Conservation (phyloP, 2,888 invertebrate genomes). For the Melangyna quadrimaculata region DNA sequence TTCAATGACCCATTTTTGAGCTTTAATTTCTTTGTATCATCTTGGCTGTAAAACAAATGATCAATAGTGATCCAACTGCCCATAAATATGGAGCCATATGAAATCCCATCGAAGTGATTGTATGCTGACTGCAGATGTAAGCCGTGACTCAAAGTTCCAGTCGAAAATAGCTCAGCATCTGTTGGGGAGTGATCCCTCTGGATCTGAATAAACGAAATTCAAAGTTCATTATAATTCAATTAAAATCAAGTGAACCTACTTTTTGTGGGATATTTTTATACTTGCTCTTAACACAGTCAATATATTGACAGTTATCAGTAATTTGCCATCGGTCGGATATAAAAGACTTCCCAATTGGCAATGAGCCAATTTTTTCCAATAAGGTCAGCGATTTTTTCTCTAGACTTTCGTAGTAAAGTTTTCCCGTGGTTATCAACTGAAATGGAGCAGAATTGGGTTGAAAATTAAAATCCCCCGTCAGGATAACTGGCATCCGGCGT, state of each 20-base stretch:
- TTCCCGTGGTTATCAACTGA: slow-evolving; percentile 85
- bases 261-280: slow-evolving; percentile 59
- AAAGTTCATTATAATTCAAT: neutral
- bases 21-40: neutral
- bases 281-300: slow-evolving; percentile 81
- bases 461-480: slow-evolving; percentile 97
- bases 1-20: slow-evolving; percentile 79
- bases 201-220: slow-evolving; percentile 41
- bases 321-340: slow-evolving; percentile 81
- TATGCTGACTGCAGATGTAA: slow-evolving; percentile 88
- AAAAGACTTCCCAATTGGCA: slow-evolving; percentile 47
- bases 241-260: slow-evolving; percentile 29
- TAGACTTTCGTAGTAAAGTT: slow-evolving; percentile 81
- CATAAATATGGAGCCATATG: slow-evolving; percentile 90
- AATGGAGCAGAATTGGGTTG: slow-evolving; percentile 86
- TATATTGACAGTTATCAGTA: slow-evolving; percentile 84
- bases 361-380: neutral
- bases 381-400: slow-evolving; percentile 73
- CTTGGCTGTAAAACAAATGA: slow-evolving; percentile 91
- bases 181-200: neutral
- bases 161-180: slow-evolving; percentile 72
- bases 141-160: slow-evolving; percentile 85
- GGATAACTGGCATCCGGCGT: slow-evolving; percentile 86
- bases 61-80: slow-evolving; percentile 91
- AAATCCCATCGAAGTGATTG: slow-evolving; percentile 80